phyloP scores from a whole-genome alignment of 1,140 invertebrate species.

The Caenorhabditis latens region DNA sequence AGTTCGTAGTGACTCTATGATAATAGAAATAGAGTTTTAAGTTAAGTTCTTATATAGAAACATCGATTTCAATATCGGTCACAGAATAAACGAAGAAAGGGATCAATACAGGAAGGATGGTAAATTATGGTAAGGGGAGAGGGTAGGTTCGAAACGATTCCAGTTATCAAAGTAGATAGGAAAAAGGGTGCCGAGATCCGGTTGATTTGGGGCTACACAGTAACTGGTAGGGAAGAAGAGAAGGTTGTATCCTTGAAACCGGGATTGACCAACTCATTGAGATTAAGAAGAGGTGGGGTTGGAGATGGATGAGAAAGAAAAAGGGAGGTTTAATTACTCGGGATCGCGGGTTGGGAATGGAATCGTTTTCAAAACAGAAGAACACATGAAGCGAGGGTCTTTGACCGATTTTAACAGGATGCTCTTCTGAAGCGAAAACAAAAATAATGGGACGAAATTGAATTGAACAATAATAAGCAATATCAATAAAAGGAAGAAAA shows the following conservation, averaged over 20 bases:
- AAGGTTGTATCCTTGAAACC: neutral
- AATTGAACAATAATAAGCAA: neutral
- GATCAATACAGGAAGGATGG: neutral
- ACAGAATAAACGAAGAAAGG: neutral
- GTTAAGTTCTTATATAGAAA: neutral
- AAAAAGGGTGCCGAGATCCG: slow-evolving; percentile 7
- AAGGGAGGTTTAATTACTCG: neutral
- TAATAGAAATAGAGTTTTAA: neutral
- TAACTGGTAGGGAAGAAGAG: neutral
- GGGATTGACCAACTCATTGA: neutral
- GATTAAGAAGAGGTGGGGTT: slow-evolving; percentile 6
- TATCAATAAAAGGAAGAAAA: no score
- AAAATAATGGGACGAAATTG: neutral
- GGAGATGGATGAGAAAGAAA: neutral
- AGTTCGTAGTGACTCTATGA: neutral
- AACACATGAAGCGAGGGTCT: neutral
- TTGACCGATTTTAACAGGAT: neutral
- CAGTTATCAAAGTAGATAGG: neutral
- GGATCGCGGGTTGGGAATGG: slow-evolving; percentile 8
- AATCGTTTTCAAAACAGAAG: neutral
- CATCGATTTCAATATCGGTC: neutral
- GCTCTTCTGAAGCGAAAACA: neutral
- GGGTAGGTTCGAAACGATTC: neutral
- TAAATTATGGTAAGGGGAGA: neutral
- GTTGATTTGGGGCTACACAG: slow-evolving; percentile 14